Base-by-base conservation (phyloP, 2,888 invertebrate genomes). In the Lacanobia oleracea region DNA sequence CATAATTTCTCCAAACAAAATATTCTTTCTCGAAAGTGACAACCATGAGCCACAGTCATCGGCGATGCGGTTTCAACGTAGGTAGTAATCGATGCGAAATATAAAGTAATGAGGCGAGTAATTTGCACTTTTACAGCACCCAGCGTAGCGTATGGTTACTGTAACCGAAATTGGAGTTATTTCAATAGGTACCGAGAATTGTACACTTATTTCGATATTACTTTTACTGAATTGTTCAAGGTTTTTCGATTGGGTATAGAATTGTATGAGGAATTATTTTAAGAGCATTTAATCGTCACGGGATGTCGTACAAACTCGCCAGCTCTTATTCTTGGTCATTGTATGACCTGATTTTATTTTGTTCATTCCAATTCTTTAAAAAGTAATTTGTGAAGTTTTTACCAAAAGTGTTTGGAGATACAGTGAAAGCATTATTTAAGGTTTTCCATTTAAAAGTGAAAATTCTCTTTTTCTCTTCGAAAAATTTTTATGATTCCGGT, bases 61-160 rank as follows among this genome's bases (percentile, higher is more conserved):
- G 59, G 9, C 40, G 51, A 62, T 86, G 85, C 69, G 86, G 81
- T 83, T 80, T 71, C 23, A 33, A 76, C 70, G 75, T 79, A 72
- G 72, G 72, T 57, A 78, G 86, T 80, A 87, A 86, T 87, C 77
- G 80, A 81, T 77, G 79, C 80, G 73, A 75, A 84, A 86, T 86
- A 72, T 75, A 72, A 48, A 68, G 72, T 84, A 86, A 87, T 86
- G 81, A 83, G 27, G 64, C 78, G 68, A 67, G 69, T 80, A 81
- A 86, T 87, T 84, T 76, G 77, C 83, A 87, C 86, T 86, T 86
- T 85, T 86, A 84, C 82, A 78, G 75, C 68, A 69, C 12, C 27
- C 43, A 63, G n/a, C 63, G 73, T 62, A 67, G 61, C 65, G 59
- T 76, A 77, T 67, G 72, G 73, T 57, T 62, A 53, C 48, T 54